These are phyloP conservation scores for Pachycephus smyrnensis DNA, from an alignment of 2,888 invertebrate genomes.

Conservation along the genomic window DNA sequence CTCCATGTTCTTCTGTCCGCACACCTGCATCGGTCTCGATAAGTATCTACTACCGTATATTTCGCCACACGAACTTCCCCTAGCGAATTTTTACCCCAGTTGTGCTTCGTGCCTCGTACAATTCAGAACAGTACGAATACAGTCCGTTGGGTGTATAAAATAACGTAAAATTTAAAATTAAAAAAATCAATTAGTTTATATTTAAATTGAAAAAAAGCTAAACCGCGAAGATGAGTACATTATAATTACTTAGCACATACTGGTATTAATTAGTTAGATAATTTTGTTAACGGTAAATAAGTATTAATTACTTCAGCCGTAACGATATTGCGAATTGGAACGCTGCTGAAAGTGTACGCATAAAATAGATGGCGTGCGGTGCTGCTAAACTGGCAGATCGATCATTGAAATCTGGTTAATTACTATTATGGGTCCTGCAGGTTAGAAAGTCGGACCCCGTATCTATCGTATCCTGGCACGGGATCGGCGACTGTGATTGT, in stretches of 20 bases:
- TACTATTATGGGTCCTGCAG: background rate
- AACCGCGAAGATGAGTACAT: background rate
- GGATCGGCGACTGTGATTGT: background rate
- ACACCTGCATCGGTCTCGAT: background rate
- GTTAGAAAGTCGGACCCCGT: background rate
- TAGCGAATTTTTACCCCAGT: background rate
- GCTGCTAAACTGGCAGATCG: background rate
- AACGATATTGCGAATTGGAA: background rate
- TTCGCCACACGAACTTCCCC: background rate
- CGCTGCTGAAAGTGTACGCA: background rate
- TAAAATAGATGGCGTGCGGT: background rate
- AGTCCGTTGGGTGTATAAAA: background rate
- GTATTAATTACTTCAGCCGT: background rate
- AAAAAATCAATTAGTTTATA: too few species aligned
- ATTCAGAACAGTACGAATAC: background rate
- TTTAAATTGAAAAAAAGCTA: background rate
- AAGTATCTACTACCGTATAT: background rate
- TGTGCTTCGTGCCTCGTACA: background rate
- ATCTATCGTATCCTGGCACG: background rate
- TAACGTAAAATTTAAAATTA: background rate
- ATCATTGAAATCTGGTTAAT: background rate
- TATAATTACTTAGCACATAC: background rate
- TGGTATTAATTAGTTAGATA: background rate
- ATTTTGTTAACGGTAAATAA: background rate
- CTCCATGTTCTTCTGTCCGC: background rate